phyloP scores from a whole-genome alignment of 2,888 invertebrate genomes.

The Pheosia gnoma region DNA sequence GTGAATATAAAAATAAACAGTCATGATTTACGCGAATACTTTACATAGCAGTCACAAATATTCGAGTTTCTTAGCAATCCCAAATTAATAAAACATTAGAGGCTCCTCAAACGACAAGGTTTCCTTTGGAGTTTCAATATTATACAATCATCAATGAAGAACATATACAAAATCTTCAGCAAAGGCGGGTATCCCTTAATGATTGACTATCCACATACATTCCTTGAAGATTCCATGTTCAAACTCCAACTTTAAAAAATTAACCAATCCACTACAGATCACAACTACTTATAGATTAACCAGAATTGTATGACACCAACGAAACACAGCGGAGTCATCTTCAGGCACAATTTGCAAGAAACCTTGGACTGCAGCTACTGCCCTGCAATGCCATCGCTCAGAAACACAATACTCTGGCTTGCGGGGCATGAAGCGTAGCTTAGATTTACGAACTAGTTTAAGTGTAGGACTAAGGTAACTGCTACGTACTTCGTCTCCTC shows the following conservation, averaged over 20 bases:
- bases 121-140: slow-evolving; percentile 18
- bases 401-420: slow-evolving; percentile 46
- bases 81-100: slow-evolving; percentile 33
- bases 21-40: slow-evolving; percentile 35
- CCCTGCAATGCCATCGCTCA: slow-evolving; percentile 23
- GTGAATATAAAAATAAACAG: neutral
- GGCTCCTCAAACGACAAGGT: slow-evolving; percentile 26
- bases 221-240: slow-evolving; percentile 45
- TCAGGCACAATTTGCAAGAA: slow-evolving; percentile 19
- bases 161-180: slow-evolving; percentile 48
- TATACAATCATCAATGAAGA: slow-evolving; percentile 37
- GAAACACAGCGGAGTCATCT: slow-evolving; percentile 16
- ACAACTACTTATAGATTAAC: slow-evolving; percentile 24
- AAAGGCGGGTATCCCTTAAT: slow-evolving; percentile 63
- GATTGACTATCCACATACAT: slow-evolving; percentile 58
- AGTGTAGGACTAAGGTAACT: slow-evolving; percentile 49
- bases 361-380: slow-evolving; percentile 20
- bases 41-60: slow-evolving; percentile 20
- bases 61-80: slow-evolving; percentile 19
- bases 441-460: slow-evolving; percentile 59
- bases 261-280: slow-evolving; percentile 43
- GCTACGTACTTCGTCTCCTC: slow-evolving; percentile 80
- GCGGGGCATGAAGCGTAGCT: slow-evolving; percentile 45
- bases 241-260: slow-evolving; percentile 50
- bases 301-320: slow-evolving; percentile 26